phyloP scores from a whole-genome alignment of 2,113 vertebrate genomes.

The Bostrychus sinensis region DNA sequence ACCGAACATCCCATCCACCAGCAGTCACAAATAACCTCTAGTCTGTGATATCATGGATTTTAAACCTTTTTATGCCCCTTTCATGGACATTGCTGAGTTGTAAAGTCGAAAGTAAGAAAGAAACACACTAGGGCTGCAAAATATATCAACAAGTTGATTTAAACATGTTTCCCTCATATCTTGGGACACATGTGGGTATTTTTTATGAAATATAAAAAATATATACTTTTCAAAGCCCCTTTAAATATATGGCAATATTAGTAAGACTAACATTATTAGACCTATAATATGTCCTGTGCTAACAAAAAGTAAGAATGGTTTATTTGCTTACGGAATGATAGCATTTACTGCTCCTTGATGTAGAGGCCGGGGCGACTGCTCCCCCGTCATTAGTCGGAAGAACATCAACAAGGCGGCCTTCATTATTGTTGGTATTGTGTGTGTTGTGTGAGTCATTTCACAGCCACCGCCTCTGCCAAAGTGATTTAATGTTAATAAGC shows the following conservation, averaged over 20 bases:
- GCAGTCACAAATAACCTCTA: background rate
- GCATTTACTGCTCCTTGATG: slow-evolving; percentile 42
- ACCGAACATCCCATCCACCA: slow-evolving; percentile 18
- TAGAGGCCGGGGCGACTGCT: slow-evolving; percentile 30
- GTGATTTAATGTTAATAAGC: slow-evolving; percentile 67
- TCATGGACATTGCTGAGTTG: too few relatives aligned
- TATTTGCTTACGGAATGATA: slow-evolving; percentile 44
- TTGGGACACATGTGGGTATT: too few relatives aligned
- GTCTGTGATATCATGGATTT: slow-evolving; percentile 27
- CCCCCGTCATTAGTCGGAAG: slow-evolving; percentile 55
- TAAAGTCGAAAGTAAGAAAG: too few relatives aligned
- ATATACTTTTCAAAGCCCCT: too few relatives aligned
- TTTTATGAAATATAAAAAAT: too few relatives aligned
- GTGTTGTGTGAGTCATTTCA: slow-evolving; percentile 57
- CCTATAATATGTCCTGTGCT: slow-evolving; percentile 38
- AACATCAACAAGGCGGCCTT: slow-evolving; percentile 56
- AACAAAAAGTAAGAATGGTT: slow-evolving; percentile 56
- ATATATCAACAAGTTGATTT: too few relatives aligned
- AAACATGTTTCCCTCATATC: too few relatives aligned
- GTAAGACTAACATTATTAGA: slow-evolving; percentile 24
- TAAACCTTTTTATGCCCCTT: slow-evolving; percentile 15
- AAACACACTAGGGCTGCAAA: too few relatives aligned
- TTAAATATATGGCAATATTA: background rate
- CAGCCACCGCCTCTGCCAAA: slow-evolving; percentile 56
- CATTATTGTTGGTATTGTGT: slow-evolving; percentile 65